These are phyloP conservation scores for Rutpela maculata DNA, from an alignment of 2,888 invertebrate species.

Conservation along the genomic window DNA sequence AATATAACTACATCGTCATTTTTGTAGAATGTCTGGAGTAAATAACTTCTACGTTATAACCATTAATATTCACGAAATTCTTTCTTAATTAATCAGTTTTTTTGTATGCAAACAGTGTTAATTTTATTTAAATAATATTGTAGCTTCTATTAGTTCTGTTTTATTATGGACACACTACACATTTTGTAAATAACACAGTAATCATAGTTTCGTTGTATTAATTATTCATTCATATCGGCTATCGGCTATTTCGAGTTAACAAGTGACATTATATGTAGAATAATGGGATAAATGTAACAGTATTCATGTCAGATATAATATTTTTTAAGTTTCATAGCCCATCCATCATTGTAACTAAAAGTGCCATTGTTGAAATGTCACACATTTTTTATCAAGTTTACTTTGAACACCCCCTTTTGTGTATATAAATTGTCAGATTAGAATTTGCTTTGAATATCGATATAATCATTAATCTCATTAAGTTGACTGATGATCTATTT, in stretches of 20 bases:
- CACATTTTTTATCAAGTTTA: conserved; percentile 26
- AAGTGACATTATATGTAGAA: neutral
- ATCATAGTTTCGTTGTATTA: no score
- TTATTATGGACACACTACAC: no score
- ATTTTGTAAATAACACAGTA: no score
- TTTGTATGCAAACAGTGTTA: no score
- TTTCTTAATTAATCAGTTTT: no score
- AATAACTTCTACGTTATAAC: no score
- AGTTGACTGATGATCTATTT: conserved; percentile 37
- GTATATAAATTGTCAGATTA: conserved; percentile 35
- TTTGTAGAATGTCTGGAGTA: no score
- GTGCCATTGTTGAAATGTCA: conserved; percentile 18
- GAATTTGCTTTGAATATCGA: conserved; percentile 24
- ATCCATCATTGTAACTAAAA: conserved; percentile 20
- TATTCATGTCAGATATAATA: conserved; percentile 5
- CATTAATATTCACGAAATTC: no score
- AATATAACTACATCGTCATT: no score
- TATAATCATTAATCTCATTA: conserved; percentile 38
- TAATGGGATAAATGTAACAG: neutral
- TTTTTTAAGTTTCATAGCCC: neutral
- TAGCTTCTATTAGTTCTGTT: no score
- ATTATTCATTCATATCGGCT: neutral
- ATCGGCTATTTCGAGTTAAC: neutral
- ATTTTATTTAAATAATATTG: no score
- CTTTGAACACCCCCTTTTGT: conserved; percentile 18